Evolutionary conservation across 2,888 invertebrate species (phyloP).

Genomic region (Thymelicus sylvestris): DNA sequence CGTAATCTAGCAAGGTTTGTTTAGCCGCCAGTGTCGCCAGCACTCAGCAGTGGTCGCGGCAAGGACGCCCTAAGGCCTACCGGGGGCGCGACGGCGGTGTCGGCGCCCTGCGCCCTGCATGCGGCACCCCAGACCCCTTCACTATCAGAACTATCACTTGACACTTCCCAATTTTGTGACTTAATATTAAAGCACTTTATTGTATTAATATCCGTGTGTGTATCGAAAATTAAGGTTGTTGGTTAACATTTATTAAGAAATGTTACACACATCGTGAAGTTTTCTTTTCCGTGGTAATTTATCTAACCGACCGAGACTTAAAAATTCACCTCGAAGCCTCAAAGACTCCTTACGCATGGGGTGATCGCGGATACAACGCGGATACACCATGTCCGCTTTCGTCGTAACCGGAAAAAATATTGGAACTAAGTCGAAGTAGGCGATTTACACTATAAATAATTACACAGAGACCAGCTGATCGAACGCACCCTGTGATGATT

Average conservation of each 20-base stretch:
- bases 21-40: constrained; percentile 48
- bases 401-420: constrained; percentile 33
- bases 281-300: neutral
- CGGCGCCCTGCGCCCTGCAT: neutral
- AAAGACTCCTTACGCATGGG: constrained; percentile 52
- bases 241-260: neutral
- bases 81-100: constrained; percentile 47
- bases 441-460: constrained; percentile 23
- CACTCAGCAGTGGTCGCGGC: constrained; percentile 48
- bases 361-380: constrained; percentile 56
- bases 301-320: constrained; percentile 43
- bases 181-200: neutral
- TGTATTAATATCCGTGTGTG: neutral
- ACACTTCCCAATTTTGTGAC: neutral
- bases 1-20: constrained; percentile 63
- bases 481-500: constrained; percentile 40
- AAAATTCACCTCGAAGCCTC: constrained; percentile 55
- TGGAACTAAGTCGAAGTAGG: constrained; percentile 25
- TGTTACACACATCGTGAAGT: neutral
- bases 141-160: neutral
- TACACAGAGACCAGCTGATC: constrained; percentile 46
- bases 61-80: constrained; percentile 57
- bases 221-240: too few relatives aligned
- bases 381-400: constrained; percentile 50
- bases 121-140: constrained; percentile 47